phyloP scores from a whole-genome alignment of 2,888 invertebrate species.

The Zele albiditarsus region DNA sequence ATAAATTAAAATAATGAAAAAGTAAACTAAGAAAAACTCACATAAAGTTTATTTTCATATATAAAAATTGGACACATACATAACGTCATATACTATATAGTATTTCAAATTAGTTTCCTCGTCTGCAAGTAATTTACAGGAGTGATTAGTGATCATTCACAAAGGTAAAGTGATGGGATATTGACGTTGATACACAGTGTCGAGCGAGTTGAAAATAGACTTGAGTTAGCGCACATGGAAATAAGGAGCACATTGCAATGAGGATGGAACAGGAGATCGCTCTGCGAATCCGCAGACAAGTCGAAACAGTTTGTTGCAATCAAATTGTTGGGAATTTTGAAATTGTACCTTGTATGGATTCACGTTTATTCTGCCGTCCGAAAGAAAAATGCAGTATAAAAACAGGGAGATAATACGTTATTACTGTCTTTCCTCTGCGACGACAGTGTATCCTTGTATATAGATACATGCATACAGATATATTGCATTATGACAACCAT shows the following conservation, averaged over 20 bases:
- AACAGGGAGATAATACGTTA: too few species aligned
- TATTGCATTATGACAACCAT: too few species aligned
- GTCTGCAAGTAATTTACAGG: not conserved
- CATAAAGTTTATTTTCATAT: conserved; percentile 13
- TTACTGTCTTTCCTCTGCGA: too few species aligned
- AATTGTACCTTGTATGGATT: too few species aligned
- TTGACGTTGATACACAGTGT: not conserved
- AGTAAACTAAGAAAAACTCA: not conserved
- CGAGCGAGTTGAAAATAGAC: not conserved
- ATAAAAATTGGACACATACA: not conserved
- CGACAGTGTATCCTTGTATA: too few species aligned
- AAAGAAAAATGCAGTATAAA: too few species aligned
- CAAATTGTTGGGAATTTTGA: conserved; percentile 29
- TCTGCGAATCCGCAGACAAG: conserved; percentile 30
- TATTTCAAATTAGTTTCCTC: not conserved
- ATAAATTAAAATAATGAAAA: conserved; percentile 57
- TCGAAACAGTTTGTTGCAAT: conserved; percentile 30
- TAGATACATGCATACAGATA: too few species aligned
- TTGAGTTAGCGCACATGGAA: too few species aligned
- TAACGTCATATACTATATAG: too few species aligned
- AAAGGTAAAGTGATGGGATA: not conserved
- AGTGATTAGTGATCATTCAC: too few species aligned
- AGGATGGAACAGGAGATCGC: conserved; percentile 1
- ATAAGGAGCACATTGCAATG: too few species aligned
- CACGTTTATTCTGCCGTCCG: too few species aligned